phyloP scores from a whole-genome alignment of 2,113 vertebrate species.

The Sorex araneus region DNA sequence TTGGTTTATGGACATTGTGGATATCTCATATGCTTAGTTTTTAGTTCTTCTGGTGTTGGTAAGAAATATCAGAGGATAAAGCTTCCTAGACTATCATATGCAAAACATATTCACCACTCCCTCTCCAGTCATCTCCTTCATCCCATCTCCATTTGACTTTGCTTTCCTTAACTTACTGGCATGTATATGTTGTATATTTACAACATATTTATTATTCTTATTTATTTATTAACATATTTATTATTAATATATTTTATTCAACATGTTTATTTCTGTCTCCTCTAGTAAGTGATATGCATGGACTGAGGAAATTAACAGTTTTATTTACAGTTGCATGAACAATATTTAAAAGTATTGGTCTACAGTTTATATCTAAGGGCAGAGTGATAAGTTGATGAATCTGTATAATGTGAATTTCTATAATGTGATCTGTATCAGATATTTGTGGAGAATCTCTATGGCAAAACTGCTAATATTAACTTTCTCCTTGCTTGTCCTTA shows the following conservation, averaged over 20 bases:
- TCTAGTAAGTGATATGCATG: background rate
- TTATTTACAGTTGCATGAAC: background rate
- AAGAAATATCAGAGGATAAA: background rate
- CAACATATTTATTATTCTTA: background rate
- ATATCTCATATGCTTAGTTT: background rate
- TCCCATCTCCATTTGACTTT: background rate
- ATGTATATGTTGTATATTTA: background rate
- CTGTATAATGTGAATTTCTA: background rate
- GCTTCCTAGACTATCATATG: background rate
- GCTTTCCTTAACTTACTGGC: background rate
- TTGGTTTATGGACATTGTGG: background rate
- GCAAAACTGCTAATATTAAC: slow-evolving; percentile 45
- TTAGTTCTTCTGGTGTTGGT: background rate
- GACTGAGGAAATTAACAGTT: background rate
- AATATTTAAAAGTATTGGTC: background rate
- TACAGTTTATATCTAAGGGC: background rate
- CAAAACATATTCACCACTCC: background rate
- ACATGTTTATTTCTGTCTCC: background rate
- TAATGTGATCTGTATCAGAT: background rate
- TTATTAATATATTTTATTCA: too few relatives aligned
- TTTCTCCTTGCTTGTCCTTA: background rate
- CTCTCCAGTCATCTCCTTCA: background rate
- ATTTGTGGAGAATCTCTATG: background rate
- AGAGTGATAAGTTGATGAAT: background rate
- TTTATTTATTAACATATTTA: too few relatives aligned